Conservation (phyloP, 1,140 invertebrate species). For the Megalopta genalis region DNA sequence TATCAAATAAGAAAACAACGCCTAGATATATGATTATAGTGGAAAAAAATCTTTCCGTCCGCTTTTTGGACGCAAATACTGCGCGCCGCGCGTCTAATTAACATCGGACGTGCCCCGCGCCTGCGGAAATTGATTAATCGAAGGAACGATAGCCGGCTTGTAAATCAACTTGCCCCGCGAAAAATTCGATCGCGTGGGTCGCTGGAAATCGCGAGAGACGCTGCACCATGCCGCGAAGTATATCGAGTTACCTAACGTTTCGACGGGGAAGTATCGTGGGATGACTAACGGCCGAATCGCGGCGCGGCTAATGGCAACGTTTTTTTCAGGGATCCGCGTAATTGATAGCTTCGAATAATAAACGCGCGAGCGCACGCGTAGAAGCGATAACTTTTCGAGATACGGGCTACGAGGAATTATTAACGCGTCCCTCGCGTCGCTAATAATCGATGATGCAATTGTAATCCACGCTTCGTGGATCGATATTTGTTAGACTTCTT, state of each 20-base stretch:
- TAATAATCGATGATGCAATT: conserved; percentile 58
- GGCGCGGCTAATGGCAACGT: conserved; percentile 55
- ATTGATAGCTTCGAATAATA: conserved; percentile 62
- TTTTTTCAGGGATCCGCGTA: conserved; percentile 50
- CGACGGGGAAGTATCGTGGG: conserved; percentile 34
- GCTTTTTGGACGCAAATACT: too few relatives aligned
- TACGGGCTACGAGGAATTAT: conserved; percentile 49
- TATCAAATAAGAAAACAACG: too few relatives aligned
- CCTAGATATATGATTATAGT: too few relatives aligned
- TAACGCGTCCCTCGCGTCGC: conserved; percentile 47
- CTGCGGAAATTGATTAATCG: conserved; percentile 13
- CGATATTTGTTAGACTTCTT: too few relatives aligned
- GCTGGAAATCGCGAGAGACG: conserved; percentile 25
- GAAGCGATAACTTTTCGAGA: conserved; percentile 51
- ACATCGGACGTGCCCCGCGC: conserved; percentile 4
- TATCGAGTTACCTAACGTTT: conserved; percentile 39
- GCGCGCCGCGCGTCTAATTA: conserved; percentile 11
- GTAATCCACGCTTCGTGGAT: not conserved
- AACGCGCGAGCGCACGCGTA: conserved; percentile 44
- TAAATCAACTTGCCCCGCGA: conserved; percentile 3
- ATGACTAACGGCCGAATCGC: conserved; percentile 61
- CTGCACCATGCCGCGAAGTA: not conserved
- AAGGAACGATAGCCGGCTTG: not conserved
- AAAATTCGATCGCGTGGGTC: conserved; percentile 11
- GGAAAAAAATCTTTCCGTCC: too few relatives aligned